Percentiles rank a stretch among this genome's conserved stretches.
Conservation (phyloP, 1,140 invertebrate species). For the Acromyrmex charruanus region DNA sequence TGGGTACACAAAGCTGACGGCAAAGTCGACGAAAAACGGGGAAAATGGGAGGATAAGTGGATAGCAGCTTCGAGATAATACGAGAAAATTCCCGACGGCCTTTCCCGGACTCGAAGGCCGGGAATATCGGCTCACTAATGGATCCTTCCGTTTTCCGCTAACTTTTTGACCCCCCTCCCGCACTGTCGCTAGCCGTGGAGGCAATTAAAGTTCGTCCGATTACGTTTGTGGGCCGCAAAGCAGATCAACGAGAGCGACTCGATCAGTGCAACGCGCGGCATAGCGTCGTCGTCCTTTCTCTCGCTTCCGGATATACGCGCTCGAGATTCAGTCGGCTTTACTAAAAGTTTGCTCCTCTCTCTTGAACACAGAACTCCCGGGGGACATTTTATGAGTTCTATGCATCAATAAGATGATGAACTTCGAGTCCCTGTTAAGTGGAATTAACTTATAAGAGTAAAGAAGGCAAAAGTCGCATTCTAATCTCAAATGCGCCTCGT, state of each 20-base stretch:
- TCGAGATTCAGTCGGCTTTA: neutral
- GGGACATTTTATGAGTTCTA: slow-evolving; percentile 5
- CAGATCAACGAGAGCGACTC: slow-evolving; percentile 48
- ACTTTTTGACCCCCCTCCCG: slow-evolving; percentile 44
- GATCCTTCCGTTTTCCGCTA: slow-evolving; percentile 53
- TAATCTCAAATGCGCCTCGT: neutral
- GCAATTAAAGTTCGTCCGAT: slow-evolving; percentile 63
- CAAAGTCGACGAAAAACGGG: slow-evolving; percentile 29
- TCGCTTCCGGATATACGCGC: slow-evolving; percentile 6
- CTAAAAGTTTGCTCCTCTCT: neutral
- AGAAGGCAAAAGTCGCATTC: neutral
- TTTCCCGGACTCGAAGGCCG: neutral
- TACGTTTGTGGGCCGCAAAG: slow-evolving; percentile 44
- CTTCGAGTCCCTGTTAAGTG: neutral
- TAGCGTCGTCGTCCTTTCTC: slow-evolving; percentile 21
- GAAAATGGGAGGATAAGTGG: slow-evolving; percentile 47
- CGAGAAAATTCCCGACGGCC: slow-evolving; percentile 56
- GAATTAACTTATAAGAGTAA: slow-evolving; percentile 6
- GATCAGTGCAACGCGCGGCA: slow-evolving; percentile 3
- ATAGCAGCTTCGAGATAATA: slow-evolving; percentile 62
- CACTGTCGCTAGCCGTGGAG: slow-evolving; percentile 19
- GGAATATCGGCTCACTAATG: slow-evolving; percentile 66
- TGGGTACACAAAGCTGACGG: slow-evolving; percentile 43
- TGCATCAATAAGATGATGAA: slow-evolving; percentile 35
- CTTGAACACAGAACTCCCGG: neutral